Percentiles rank a stretch among this genome's conserved stretches.
These are phyloP conservation scores for Leptopilina clavipes DNA, from an alignment of 1,140 invertebrate species.

Conservation along the genomic window DNA sequence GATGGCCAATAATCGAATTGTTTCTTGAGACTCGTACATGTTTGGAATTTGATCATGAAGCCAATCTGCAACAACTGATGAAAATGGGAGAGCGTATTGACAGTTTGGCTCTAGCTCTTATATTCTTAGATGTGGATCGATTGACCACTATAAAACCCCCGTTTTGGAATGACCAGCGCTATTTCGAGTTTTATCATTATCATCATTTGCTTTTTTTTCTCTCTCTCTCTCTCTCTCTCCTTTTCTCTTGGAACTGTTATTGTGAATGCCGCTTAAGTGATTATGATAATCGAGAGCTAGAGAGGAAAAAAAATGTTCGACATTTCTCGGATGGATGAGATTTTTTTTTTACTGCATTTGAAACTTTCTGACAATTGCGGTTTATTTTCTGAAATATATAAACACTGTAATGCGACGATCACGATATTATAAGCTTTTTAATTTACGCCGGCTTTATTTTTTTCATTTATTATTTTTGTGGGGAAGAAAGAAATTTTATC, in stretches of 20 bases:
- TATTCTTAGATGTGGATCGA: slow-evolving; percentile 28
- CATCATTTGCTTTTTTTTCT: not conserved
- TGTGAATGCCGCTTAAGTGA: not conserved
- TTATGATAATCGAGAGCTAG: too few relatives aligned
- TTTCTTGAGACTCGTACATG: not conserved
- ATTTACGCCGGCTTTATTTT: slow-evolving; percentile 16
- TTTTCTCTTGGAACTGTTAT: not conserved
- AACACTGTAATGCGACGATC: too few relatives aligned
- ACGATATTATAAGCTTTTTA: not conserved
- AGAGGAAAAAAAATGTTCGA: too few relatives aligned
- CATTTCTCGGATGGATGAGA: not conserved
- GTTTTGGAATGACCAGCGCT: slow-evolving; percentile 22
- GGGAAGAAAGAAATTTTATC: not conserved
- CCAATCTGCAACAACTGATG: not conserved
- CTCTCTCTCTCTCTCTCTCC: too few relatives aligned
- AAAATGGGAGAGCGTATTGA: slow-evolving; percentile 1
- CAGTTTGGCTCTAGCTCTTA: slow-evolving; percentile 12
- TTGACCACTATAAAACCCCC: slow-evolving; percentile 10
- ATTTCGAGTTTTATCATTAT: not conserved
- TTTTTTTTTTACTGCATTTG: too few relatives aligned
- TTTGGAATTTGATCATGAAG: not conserved
- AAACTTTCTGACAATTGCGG: too few relatives aligned
- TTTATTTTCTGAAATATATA: not conserved
- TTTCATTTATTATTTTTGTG: not conserved
- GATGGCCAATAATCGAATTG: slow-evolving; percentile 15